Conservation (phyloP, 2,888 invertebrate genomes). For the Dexiosoma caninum region DNA sequence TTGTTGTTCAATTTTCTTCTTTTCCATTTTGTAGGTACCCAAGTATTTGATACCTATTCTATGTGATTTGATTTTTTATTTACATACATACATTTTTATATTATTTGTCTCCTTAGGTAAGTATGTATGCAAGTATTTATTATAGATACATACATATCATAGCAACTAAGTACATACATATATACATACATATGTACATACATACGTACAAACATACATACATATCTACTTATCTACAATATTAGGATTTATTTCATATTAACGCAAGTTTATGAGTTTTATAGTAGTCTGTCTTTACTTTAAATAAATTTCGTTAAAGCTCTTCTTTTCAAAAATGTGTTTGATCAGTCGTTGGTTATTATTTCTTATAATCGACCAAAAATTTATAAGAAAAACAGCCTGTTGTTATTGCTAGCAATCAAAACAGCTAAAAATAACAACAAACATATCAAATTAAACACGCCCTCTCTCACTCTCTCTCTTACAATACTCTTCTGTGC, state of each 20-base stretch:
- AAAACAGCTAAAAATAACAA: constrained; percentile 15
- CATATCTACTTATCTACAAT: not conserved
- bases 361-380: constrained; percentile 16
- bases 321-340: not conserved
- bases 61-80: not conserved
- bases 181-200: not conserved
- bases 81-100: too few species aligned
- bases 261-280: not conserved
- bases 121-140: too few species aligned
- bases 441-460: constrained; percentile 24
- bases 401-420: constrained; percentile 30
- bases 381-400: constrained; percentile 8
- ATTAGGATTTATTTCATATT: not conserved
- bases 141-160: too few species aligned
- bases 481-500: not conserved
- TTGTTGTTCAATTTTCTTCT: not conserved
- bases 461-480: constrained; percentile 37
- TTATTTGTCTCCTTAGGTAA: not conserved
- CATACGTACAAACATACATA: not conserved
- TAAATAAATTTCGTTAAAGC: not conserved
- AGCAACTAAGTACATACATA: too few species aligned
- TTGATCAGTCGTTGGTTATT: not conserved
- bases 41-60: not conserved
- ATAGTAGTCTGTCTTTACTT: not conserved
- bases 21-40: not conserved